A percentile compares a stretch with the other conserved stretches of the same genome.
Conservation (phyloP, 2,888 invertebrate genomes). For the Xanthostigma xanthostigma region DNA sequence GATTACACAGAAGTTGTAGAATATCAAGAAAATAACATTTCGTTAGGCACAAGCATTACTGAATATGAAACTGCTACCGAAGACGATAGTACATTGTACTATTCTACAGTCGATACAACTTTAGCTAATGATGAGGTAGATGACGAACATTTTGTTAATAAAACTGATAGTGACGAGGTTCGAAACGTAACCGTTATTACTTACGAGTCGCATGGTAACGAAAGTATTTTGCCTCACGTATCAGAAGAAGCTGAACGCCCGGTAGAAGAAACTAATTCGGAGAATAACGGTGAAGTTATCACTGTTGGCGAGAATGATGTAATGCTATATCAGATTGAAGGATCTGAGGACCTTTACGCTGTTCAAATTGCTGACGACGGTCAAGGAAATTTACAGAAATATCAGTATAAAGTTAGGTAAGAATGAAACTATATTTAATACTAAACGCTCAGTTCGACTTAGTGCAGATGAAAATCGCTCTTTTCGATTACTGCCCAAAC, state of each 20-base stretch:
- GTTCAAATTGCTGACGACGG: slow-evolving; percentile 25
- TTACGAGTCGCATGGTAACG: slow-evolving; percentile 6
- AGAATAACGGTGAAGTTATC: not conserved
- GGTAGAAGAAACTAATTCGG: slow-evolving; percentile 8
- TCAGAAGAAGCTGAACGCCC: slow-evolving; percentile 9
- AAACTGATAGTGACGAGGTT: too few relatives aligned
- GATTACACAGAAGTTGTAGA: slow-evolving; percentile 11
- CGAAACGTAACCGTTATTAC: too few relatives aligned
- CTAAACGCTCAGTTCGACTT: too few relatives aligned
- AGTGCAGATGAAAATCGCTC: too few relatives aligned
- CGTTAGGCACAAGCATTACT: slow-evolving; percentile 12
- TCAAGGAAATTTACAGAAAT: slow-evolving; percentile 26
- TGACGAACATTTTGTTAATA: not conserved
- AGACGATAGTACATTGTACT: slow-evolving; percentile 20
- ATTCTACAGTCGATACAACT: slow-evolving; percentile 22
- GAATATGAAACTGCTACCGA: slow-evolving; percentile 22
- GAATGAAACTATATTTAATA: not conserved
- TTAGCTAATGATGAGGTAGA: not conserved
- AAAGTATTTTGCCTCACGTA: slow-evolving; percentile 9
- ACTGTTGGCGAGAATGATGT: slow-evolving; percentile 17
- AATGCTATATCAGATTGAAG: slow-evolving; percentile 24
- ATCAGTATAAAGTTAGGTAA: slow-evolving; percentile 27
- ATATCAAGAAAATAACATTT: slow-evolving; percentile 12
- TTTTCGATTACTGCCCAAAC: too few relatives aligned
- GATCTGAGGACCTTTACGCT: slow-evolving; percentile 25